phyloP scores from a whole-genome alignment of 2,113 vertebrate genomes.

The Antennarius striatus region DNA sequence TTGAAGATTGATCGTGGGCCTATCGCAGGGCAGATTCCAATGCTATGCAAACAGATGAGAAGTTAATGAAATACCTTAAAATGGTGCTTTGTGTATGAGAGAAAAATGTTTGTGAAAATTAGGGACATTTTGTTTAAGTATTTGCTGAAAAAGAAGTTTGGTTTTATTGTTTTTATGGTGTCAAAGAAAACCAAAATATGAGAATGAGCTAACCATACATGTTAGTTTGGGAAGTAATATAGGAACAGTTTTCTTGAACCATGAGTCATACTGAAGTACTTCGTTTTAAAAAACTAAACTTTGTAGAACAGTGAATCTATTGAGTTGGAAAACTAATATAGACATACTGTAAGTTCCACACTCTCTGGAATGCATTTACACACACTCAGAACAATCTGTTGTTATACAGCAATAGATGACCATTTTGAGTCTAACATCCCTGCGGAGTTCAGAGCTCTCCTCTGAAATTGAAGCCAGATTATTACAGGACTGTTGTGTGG shows the following conservation, averaged over 20 bases:
- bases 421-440: constrained; percentile 17
- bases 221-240: too few relatives aligned
- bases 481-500: constrained; percentile 16
- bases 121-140: neutral
- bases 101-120: neutral
- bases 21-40: constrained; percentile 16
- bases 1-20: constrained; percentile 17
- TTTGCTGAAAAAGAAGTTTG: too few relatives aligned
- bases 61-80: neutral
- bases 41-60: constrained; percentile 15
- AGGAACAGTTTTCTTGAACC: too few relatives aligned
- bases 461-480: constrained; percentile 44
- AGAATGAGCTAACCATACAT: neutral
- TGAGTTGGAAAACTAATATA: too few relatives aligned
- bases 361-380: constrained; percentile 5
- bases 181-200: neutral
- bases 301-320: too few relatives aligned
- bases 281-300: too few relatives aligned
- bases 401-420: constrained; percentile 8
- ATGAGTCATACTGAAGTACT: too few relatives aligned
- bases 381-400: constrained; percentile 3
- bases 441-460: constrained; percentile 9
- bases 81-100: too few relatives aligned
- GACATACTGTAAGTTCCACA: too few relatives aligned
- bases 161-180: too few relatives aligned